Conservation (phyloP, 2,888 invertebrate genomes). For the Pterobdella sp. region DNA sequence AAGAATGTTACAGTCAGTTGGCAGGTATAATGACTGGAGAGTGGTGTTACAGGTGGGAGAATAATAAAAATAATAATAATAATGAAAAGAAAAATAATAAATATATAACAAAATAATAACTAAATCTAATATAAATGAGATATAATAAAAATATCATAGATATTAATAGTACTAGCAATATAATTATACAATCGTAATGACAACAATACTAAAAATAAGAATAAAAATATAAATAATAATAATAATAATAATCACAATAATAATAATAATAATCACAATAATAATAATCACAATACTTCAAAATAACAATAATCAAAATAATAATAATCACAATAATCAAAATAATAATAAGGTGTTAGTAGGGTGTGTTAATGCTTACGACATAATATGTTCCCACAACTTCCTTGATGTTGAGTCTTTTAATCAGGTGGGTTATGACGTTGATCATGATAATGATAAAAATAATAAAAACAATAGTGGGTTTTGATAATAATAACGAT, state of each 20-base stretch:
- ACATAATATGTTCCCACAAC: background rate
- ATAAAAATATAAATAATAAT: background rate
- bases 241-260: background rate
- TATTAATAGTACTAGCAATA: too few species aligned
- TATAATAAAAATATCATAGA: too few species aligned
- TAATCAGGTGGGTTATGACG: too few species aligned
- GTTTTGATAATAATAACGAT: too few species aligned
- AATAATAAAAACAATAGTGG: too few species aligned
- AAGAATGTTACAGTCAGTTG: slow-evolving; percentile 52
- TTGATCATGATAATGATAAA: too few species aligned
- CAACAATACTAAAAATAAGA: background rate
- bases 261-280: background rate
- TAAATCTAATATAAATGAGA: too few species aligned
- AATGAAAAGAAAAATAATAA: background rate
- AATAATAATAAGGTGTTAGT: background rate
- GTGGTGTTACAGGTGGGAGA: slow-evolving; percentile 59
- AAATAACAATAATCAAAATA: background rate
- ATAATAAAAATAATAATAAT: background rate
- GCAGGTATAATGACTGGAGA: slow-evolving; percentile 63
- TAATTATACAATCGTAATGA: background rate
- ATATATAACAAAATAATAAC: too few species aligned
- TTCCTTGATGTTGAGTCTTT: background rate
- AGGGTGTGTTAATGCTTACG: background rate
- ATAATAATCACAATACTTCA: background rate
- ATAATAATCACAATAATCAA: background rate